phyloP scores from a whole-genome alignment of 1,140 invertebrate genomes.

The Calliphora vicina region DNA sequence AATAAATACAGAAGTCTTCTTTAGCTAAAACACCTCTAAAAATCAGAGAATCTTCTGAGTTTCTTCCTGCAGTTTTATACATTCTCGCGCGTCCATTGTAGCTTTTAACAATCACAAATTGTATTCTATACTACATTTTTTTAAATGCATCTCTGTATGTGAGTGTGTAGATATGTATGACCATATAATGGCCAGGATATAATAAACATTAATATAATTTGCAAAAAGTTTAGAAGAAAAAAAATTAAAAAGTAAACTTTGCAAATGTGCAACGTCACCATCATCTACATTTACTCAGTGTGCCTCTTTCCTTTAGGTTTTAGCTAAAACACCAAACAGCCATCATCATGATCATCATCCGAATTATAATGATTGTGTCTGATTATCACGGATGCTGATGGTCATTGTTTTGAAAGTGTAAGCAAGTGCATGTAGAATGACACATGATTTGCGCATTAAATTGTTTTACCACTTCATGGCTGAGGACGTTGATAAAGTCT shows the following conservation, averaged over 20 bases:
- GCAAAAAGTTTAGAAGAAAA: background rate
- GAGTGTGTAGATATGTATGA: background rate
- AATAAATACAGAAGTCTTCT: background rate
- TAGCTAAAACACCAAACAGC: background rate
- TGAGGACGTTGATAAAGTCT: too few species aligned
- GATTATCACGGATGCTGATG: background rate
- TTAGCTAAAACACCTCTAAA: background rate
- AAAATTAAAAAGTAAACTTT: background rate
- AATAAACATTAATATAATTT: conserved; percentile 33
- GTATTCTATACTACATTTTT: background rate
- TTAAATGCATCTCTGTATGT: background rate
- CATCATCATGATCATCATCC: conserved; percentile 19
- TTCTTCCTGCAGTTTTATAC: background rate
- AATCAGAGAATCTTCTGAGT: conserved; percentile 5
- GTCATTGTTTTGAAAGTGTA: background rate
- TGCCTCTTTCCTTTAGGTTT: background rate
- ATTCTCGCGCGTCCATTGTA: too few species aligned
- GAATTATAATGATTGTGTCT: background rate
- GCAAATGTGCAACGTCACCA: conserved; percentile 22
- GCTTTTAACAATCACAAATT: conserved; percentile 26
- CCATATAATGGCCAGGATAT: conserved; percentile 3
- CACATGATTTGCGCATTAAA: background rate
- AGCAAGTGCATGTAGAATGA: background rate
- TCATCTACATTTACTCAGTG: background rate
- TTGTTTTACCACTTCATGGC: too few species aligned